Evolutionary conservation across 2,797 vertebrate species (phyloP).

Genomic region (Oreortyx pictus): DNA sequence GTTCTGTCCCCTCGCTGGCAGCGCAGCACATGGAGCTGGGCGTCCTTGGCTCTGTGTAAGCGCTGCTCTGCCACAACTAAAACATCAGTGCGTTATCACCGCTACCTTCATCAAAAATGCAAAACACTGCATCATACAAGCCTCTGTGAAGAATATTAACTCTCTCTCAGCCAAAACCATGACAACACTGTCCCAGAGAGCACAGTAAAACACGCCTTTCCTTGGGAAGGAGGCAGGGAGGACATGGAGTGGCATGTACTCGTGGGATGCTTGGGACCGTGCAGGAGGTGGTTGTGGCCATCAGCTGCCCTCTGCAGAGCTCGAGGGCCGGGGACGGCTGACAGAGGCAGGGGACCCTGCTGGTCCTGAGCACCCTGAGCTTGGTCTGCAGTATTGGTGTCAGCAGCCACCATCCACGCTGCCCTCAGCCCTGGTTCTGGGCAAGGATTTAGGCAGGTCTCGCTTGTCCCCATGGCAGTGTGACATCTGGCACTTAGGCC

Average conservation of each 20-base stretch:
- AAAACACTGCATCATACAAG: neutral
- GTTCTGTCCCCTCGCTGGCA: neutral
- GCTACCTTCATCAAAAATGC: neutral
- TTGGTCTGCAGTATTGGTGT: neutral
- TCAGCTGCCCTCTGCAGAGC: neutral
- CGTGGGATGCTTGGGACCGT: rapidly evolving
- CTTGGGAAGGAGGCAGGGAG: neutral
- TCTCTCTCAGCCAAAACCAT: neutral
- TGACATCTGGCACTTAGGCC: rapidly evolving
- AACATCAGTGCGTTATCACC: neutral
- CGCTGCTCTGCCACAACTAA: neutral
- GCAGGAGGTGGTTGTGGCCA: neutral
- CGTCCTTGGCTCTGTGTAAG: neutral
- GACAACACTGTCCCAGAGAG: neutral
- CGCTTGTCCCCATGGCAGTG: rapidly evolving
- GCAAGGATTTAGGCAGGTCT: neutral
- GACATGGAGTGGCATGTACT: rapidly evolving
- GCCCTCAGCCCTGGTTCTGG: neutral
- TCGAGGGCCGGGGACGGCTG: rapidly evolving
- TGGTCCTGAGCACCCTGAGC: neutral
- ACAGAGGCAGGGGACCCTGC: neutral
- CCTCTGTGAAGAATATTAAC: neutral
- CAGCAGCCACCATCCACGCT: neutral
- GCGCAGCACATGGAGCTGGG: neutral
- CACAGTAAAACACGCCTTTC: neutral